Base-by-base conservation (phyloP, 2,113 vertebrate species). In the Sphaerodactylus townsendi region DNA sequence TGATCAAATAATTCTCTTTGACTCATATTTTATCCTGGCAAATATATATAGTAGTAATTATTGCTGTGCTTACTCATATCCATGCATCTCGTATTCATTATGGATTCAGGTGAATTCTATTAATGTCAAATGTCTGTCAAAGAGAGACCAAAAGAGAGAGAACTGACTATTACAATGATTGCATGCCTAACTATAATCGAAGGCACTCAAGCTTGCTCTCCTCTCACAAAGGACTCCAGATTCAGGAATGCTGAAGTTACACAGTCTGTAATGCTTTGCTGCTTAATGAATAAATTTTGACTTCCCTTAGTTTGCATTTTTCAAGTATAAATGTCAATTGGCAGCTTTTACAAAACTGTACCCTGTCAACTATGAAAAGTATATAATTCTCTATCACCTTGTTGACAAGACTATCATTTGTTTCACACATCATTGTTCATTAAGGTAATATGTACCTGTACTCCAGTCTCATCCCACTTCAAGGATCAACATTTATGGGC, bases 371-470 rank as follows among this genome's bases (percentile, higher is more conserved):
- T 70, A 88, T 15, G n/a, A 85, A 86, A 83, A 75, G 50, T 19
- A 81, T 83, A 88, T 94, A 94, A 95, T 91, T 95, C 89, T 90
- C 85, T 90, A 81, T 93, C 94, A 91, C 90, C 91, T 92, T 95
- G 84, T 93, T 95, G 91, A 95, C 88, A 93, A 92, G 85, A 84
- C 28, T 93, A 93, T 91, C 92, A 93, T 94, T 95, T 0, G 0
- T 94, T 95, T 95, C 89, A 95, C 87, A 92, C 82, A 93, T 93
- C 91, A 92, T 59, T 92, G 85, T 95, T 95, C 92, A 94, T 95
- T 95, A 95, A 94, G 93, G 93, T 89, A 94, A 91, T 92, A 90
- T 76, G 78, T 88, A 95, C 66, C 71, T 91, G 84, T 92, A 79
- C 66, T 92, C 83, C 86, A 21, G 44, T 88, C 91, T 89, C 89